These are phyloP conservation scores for Drosophila chauvacae DNA, from an alignment of 1,140 invertebrate genomes.

Conservation along the genomic window DNA sequence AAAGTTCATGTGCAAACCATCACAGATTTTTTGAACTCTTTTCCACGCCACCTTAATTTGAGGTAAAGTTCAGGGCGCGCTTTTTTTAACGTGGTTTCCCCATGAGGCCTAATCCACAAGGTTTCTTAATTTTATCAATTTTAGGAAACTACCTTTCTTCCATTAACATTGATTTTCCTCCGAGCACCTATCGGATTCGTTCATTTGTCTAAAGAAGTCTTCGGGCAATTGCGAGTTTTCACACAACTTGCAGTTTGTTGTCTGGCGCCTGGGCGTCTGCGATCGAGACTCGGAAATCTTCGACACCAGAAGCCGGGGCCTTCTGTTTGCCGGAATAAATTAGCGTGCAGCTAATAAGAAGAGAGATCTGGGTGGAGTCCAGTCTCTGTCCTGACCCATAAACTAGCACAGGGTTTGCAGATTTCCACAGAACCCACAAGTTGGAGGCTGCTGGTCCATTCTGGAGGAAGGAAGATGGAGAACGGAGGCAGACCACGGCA, in stretches of 20 bases:
- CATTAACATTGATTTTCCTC: conserved; percentile 4
- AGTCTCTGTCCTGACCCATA: conserved; percentile 34
- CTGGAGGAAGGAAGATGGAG: neutral
- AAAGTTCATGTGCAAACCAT: neutral
- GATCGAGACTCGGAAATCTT: conserved; percentile 9
- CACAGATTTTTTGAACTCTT: neutral
- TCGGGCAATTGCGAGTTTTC: conserved; percentile 63
- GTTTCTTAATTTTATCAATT: neutral
- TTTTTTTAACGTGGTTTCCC: conserved; percentile 15
- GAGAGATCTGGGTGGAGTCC: conserved; percentile 20
- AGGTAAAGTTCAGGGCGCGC: conserved; percentile 6
- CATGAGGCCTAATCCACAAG: neutral
- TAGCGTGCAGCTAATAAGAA: conserved; percentile 74
- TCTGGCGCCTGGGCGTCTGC: conserved; percentile 63
- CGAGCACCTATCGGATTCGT: conserved; percentile 1
- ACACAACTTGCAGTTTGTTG: conserved; percentile 48
- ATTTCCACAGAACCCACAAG: conserved; percentile 17
- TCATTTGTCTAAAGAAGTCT: conserved; percentile 36
- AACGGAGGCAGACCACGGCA: conserved; percentile 7
- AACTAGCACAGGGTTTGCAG: conserved; percentile 20
- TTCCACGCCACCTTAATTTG: conserved; percentile 5
- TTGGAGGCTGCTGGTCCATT: neutral
- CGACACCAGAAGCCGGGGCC: conserved; percentile 42
- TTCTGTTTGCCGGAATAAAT: conserved; percentile 60
- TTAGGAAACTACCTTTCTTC: too few relatives aligned